A percentile compares a stretch with the other conserved stretches of the same genome.
These are phyloP conservation scores for Drosophila melanica DNA, from an alignment of 1,140 invertebrate species.

Conservation along the genomic window DNA sequence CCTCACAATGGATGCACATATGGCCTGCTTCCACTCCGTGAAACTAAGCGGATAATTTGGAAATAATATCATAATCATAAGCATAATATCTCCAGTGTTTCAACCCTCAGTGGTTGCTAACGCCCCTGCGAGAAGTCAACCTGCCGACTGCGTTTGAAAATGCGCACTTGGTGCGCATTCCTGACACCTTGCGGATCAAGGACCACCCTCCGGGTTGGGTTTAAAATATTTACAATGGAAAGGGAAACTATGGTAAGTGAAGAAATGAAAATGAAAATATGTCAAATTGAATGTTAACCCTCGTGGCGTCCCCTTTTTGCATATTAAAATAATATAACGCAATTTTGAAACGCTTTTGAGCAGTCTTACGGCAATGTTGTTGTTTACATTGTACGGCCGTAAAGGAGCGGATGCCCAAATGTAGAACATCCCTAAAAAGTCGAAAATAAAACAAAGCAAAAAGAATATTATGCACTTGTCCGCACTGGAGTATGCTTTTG, in stretches of 20 bases:
- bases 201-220: constrained; percentile 37
- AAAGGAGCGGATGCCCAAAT: constrained; percentile 34
- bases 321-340: constrained; percentile 82
- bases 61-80: constrained; percentile 84
- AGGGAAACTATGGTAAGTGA: constrained; percentile 72
- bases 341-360: constrained; percentile 72
- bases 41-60: constrained; percentile 83
- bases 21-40: constrained; percentile 68
- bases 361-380: constrained; percentile 44
- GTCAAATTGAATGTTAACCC: constrained; percentile 67
- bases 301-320: constrained; percentile 42
- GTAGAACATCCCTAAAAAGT: constrained; percentile 42
- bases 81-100: constrained; percentile 35
- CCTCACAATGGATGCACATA: constrained; percentile 71
- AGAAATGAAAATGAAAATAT: constrained; percentile 76
- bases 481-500: constrained; percentile 73
- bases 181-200: constrained; percentile 5
- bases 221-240: constrained; percentile 63
- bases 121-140: constrained; percentile 60
- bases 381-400: constrained; percentile 77
- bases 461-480: constrained; percentile 83
- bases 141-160: constrained; percentile 72
- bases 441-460: constrained; percentile 79
- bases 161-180: constrained; percentile 58
- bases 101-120: constrained; percentile 42